These are phyloP conservation scores for Heliconius hermathena DNA, from an alignment of 1,140 invertebrate genomes.

Conservation along the genomic window DNA sequence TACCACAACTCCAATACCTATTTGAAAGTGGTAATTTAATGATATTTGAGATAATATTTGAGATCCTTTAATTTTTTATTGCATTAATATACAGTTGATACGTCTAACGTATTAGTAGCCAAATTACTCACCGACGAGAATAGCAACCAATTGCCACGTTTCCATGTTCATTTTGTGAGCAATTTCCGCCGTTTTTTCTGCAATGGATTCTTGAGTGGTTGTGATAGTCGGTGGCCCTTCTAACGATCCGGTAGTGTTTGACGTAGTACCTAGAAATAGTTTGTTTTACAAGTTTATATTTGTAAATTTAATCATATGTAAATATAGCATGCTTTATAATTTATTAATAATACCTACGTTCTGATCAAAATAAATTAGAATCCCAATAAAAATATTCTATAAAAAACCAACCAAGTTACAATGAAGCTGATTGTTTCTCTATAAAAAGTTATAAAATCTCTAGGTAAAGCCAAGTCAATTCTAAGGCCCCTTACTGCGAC, in stretches of 20 bases:
- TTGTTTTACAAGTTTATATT: not conserved
- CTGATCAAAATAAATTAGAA: too few species aligned
- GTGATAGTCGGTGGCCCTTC: constrained; percentile 41
- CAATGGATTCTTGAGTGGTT: constrained; percentile 57
- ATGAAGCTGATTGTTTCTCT: too few species aligned
- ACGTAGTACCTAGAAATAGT: constrained; percentile 8
- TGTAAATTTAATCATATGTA: not conserved
- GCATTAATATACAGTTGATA: not conserved
- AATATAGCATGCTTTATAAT: not conserved
- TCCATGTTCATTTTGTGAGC: constrained; percentile 72
- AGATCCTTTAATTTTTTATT: too few species aligned
- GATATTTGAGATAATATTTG: too few species aligned
- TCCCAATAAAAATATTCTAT: too few species aligned
- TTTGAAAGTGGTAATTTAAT: not conserved
- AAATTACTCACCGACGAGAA: constrained; percentile 68
- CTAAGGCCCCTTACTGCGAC: too few species aligned
- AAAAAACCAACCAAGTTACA: too few species aligned
- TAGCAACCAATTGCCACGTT: constrained; percentile 73
- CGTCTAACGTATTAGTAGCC: not conserved
- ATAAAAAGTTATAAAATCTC: too few species aligned
- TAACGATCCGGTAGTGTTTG: constrained; percentile 21
- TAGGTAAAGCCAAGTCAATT: too few species aligned
- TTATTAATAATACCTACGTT: too few species aligned
- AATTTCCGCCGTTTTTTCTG: constrained; percentile 61
- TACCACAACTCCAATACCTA: constrained; percentile 89